Evolutionary conservation across 2,888 invertebrate species (phyloP).

Genomic region (Erebia aethiops): DNA sequence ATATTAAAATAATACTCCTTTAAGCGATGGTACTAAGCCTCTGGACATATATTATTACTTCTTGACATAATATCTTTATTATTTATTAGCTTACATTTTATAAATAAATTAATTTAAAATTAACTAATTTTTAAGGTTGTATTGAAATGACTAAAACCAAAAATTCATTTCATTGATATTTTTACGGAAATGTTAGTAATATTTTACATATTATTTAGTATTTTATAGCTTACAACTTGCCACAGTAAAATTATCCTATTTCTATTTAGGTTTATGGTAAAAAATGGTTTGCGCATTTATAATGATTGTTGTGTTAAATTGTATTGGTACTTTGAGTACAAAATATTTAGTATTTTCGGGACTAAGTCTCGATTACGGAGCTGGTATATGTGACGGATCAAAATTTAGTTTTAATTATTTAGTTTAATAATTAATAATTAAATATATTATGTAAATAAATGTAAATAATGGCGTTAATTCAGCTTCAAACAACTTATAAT

Average conservation of each 20-base stretch:
- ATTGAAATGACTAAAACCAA: too few relatives aligned
- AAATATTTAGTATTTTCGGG: slow-evolving; percentile 56
- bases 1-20: too few relatives aligned
- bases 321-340: slow-evolving; percentile 74
- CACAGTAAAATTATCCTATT: slow-evolving; percentile 4
- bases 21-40: too few relatives aligned
- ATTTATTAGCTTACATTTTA: too few relatives aligned
- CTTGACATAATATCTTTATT: too few relatives aligned
- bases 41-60: too few relatives aligned
- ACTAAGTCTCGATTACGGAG: slow-evolving; percentile 51
- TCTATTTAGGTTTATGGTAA: too few relatives aligned
- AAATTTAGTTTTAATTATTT: slow-evolving; percentile 16
- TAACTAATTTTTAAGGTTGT: too few relatives aligned
- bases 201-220: slow-evolving; percentile 1
- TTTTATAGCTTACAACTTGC: neutral
- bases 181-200: neutral
- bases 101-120: too few relatives aligned
- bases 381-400: slow-evolving; percentile 17
- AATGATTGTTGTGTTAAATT: slow-evolving; percentile 45
- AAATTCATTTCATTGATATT: neutral
- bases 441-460: neutral
- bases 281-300: slow-evolving; percentile 46
- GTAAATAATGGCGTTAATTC: slow-evolving; percentile 1
- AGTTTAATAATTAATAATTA: too few relatives aligned
- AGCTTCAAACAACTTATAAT: neutral